Conservation (phyloP, 2,113 vertebrate genomes). For the Podarcis raffonei region DNA sequence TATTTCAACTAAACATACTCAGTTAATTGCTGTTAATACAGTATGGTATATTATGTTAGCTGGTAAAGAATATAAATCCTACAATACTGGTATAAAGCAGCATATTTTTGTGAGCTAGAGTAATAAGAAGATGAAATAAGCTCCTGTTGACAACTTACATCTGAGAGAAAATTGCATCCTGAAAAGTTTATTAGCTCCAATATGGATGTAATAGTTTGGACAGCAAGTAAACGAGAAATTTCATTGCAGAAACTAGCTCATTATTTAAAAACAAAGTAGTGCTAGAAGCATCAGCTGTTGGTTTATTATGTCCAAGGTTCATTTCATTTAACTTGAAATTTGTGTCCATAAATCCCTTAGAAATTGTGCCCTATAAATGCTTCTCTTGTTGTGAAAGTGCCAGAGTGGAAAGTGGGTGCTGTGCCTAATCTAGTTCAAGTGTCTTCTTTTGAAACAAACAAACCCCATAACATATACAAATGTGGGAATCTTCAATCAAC, state of each 20-base stretch:
- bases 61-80: neutral
- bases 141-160: constrained; percentile 6
- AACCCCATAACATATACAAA: neutral
- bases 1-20: neutral
- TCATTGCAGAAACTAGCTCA: constrained; percentile 15
- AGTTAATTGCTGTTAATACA: neutral
- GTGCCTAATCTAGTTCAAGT: neutral
- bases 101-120: neutral
- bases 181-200: constrained; percentile 17
- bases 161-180: constrained; percentile 5
- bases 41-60: neutral
- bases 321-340: constrained; percentile 33
- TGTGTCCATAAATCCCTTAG: neutral
- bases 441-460: neutral
- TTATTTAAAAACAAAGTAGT: constrained; percentile 8
- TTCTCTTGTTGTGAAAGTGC: constrained; percentile 7
- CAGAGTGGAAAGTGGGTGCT: neutral
- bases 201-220: constrained; percentile 2
- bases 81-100: neutral
- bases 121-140: constrained; percentile 2
- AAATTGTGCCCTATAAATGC: neutral
- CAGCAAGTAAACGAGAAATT: constrained; percentile 42
- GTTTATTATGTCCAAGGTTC: constrained; percentile 26
- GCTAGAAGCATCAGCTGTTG: neutral
- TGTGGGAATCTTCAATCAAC: neutral